Conservation (phyloP, 2,797 vertebrate genomes). For the Malacoctenus gilli region DNA sequence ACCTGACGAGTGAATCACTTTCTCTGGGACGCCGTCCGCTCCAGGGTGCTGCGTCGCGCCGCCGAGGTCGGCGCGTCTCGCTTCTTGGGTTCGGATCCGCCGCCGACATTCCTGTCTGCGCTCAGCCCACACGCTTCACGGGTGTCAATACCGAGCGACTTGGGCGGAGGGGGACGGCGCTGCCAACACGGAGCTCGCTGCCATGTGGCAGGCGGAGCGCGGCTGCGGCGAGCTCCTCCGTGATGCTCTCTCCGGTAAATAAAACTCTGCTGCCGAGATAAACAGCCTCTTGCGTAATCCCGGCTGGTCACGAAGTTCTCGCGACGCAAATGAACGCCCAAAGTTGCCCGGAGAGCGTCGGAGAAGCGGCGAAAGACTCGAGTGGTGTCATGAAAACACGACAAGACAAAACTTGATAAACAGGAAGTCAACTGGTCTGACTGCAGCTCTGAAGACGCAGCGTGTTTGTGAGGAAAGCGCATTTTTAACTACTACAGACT, state of each 20-base stretch:
- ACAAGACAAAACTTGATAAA: too few relatives aligned
- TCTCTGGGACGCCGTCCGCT: not conserved
- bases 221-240: constrained; percentile 1
- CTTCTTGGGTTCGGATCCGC: constrained; percentile 27
- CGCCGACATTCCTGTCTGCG: constrained; percentile 24
- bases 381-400: too few relatives aligned
- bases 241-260: not conserved
- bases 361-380: too few relatives aligned
- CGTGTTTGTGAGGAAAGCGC: too few relatives aligned
- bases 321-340: not conserved
- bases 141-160: constrained; percentile 12
- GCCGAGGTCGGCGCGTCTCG: constrained; percentile 15
- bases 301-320: constrained; percentile 6
- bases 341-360: not conserved
- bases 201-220: constrained; percentile 14
- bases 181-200: constrained; percentile 20
- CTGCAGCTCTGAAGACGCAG: too few relatives aligned
- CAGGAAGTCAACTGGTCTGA: too few relatives aligned
- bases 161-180: constrained; percentile 7
- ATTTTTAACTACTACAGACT: too few relatives aligned
- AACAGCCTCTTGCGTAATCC: not conserved
- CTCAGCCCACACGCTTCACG: constrained; percentile 5
- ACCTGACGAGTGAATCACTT: constrained; percentile 15
- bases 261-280: constrained; percentile 14
- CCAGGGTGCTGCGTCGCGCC: not conserved